These are phyloP conservation scores for Acromyrmex echinatior DNA, from an alignment of 1,140 invertebrate species.

Conservation along the genomic window DNA sequence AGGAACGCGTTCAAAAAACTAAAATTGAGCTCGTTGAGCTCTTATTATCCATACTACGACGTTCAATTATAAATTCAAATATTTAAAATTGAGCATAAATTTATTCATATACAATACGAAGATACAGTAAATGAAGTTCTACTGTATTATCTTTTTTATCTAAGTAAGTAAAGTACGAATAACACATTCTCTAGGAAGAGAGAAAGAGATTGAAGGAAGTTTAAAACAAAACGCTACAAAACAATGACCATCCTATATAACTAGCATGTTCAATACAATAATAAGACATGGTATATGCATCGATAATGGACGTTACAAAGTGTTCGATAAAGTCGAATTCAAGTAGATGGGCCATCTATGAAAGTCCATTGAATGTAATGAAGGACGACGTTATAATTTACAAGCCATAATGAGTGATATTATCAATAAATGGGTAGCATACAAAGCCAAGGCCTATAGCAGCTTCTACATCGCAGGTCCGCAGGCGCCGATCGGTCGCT, in stretches of 20 bases:
- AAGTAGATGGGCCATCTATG: conserved; percentile 1
- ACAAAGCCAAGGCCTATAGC: conserved; percentile 7
- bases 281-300: conserved; percentile 9
- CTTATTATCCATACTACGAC: too few relatives aligned
- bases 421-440: conserved; percentile 47
- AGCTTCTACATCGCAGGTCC: conserved; percentile 14
- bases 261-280: conserved; percentile 21
- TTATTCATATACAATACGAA: too few relatives aligned
- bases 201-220: neutral
- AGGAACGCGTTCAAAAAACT: too few relatives aligned
- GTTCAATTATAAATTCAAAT: too few relatives aligned
- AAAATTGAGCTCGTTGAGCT: too few relatives aligned
- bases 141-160: too few relatives aligned
- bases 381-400: conserved; percentile 42
- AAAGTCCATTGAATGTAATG: conserved; percentile 21
- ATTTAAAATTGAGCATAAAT: too few relatives aligned
- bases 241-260: conserved; percentile 4
- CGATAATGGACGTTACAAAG: conserved; percentile 4
- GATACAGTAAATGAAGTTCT: too few relatives aligned
- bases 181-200: neutral
- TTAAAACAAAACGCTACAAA: conserved; percentile 5
- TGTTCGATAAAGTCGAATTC: conserved; percentile 19
- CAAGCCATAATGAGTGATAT: conserved; percentile 32
- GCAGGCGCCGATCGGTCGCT: conserved; percentile 72
- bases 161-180: neutral